Conservation (phyloP, 2,113 vertebrate species). For the Bubo blakistoni region DNA sequence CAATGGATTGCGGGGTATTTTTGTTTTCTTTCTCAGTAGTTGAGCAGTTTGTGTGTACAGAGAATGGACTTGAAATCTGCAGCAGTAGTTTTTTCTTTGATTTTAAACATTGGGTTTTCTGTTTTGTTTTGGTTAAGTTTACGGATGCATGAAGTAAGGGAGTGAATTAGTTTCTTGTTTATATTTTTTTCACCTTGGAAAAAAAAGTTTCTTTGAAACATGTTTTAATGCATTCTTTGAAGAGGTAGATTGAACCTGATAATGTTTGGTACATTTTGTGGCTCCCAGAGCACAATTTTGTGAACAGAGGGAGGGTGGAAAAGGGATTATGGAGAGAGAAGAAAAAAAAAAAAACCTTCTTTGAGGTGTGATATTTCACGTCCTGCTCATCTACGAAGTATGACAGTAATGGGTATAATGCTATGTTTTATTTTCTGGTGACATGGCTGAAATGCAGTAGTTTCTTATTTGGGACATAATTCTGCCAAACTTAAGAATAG, state of each 20-base stretch:
- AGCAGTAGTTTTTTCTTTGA: conserved; percentile 78
- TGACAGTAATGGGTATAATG: conserved; percentile 74
- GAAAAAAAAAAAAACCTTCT: not conserved
- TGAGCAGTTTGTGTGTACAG: conserved; percentile 87
- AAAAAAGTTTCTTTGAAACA: conserved; percentile 64
- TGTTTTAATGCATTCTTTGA: conserved; percentile 73
- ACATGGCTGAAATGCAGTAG: conserved; percentile 76
- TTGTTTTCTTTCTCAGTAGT: conserved; percentile 72
- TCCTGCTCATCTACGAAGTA: conserved; percentile 57
- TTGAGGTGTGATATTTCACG: conserved; percentile 12
- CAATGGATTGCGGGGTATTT: conserved; percentile 72
- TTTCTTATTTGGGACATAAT: conserved; percentile 74
- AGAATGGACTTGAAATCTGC: conserved; percentile 82
- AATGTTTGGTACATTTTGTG: conserved; percentile 75
- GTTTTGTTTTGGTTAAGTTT: conserved; percentile 77
- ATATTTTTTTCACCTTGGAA: conserved; percentile 71
- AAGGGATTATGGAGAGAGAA: conserved; percentile 58
- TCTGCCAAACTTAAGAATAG: conserved; percentile 75
- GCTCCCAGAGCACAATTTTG: conserved; percentile 73
- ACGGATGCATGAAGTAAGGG: conserved; percentile 80
- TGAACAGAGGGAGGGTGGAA: conserved; percentile 59
- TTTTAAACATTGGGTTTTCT: conserved; percentile 74
- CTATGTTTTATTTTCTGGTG: conserved; percentile 72
- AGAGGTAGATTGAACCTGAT: conserved; percentile 62
- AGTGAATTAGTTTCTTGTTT: conserved; percentile 76